Base-by-base conservation (phyloP, 2,797 vertebrate species). In the Erpetoichthys calabaricus region DNA sequence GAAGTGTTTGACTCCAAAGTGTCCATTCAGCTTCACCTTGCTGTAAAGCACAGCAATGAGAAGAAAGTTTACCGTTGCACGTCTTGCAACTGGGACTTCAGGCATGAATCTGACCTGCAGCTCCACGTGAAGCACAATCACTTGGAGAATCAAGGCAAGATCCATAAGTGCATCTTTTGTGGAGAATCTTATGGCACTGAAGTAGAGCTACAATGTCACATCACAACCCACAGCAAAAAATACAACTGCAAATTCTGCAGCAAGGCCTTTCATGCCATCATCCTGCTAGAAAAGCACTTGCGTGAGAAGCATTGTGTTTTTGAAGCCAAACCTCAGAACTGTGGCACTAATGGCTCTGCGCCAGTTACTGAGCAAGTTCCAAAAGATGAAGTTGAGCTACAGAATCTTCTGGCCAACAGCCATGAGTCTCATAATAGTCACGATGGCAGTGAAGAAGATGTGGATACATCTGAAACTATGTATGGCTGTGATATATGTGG, bases 241-340 rank as follows among this genome's bases (percentile, higher is more conserved):
- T 97, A 94, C 71, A 97, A 97, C 76, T 99, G 96, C 70, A 93
- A 91, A 66, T 98, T 98, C 81, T 99, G 96, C 82, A 97, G 92
- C 76, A 95, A 98, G 68, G 94, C 92, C 67, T 98, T 97, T 78
- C 94, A 97, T 7, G 94, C 94, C 43, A 91, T 95, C 45, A 90
- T 92, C 63, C 76, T 96, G 73, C 76, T 98, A 67, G 96, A 97
- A 77, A 94, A 94, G 51, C 96, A 99, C 76, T 72, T 99, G 72
- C 78, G 94, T 56, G 92, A 98, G 72, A 97, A 98, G 65, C 96
- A 99, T 56, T 98, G 96, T 43, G 89, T 95, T 59, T 99, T 96
- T 67, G 95, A 99, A 70, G 88, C 89, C 0, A 97, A 97, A 75
- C 69, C 88, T 7, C 91, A 88, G 55, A 96, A 96, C 73, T 96